Evolutionary conservation across 2,113 vertebrate species (phyloP).

Genomic region (Chunga burmeisteri): DNA sequence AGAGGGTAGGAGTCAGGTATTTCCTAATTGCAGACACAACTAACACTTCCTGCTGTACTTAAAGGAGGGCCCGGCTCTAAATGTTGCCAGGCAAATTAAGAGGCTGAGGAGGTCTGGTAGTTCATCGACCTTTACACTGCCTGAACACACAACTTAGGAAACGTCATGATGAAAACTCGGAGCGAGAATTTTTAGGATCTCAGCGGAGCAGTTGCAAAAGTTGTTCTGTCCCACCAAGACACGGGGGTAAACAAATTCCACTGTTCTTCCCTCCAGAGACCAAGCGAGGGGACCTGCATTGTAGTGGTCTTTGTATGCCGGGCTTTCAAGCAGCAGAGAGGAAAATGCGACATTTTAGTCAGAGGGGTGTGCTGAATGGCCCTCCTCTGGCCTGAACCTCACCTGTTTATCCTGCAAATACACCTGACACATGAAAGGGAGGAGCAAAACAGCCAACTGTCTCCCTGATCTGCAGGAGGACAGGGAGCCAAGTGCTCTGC

Average conservation of each 20-base stretch:
- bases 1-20: background rate
- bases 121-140: background rate
- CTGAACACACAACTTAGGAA: background rate
- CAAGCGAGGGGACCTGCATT: too few species aligned
- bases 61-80: background rate
- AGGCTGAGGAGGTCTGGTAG: background rate
- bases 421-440: background rate
- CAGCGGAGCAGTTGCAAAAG: background rate
- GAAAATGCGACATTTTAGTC: background rate
- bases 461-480: background rate
- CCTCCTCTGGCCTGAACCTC: background rate
- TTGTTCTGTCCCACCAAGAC: background rate
- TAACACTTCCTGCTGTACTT: background rate
- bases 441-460: background rate
- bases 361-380: background rate
- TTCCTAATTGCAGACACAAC: background rate
- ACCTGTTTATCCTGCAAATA: background rate
- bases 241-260: background rate
- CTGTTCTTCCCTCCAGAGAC: background rate
- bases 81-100: background rate
- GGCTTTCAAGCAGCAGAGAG: background rate
- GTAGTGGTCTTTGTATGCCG: fast-evolving
- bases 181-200: background rate
- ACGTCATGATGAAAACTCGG: background rate
- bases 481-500: background rate